Base-by-base conservation (phyloP, 2,888 invertebrate species). In the Mythimna albipuncta region DNA sequence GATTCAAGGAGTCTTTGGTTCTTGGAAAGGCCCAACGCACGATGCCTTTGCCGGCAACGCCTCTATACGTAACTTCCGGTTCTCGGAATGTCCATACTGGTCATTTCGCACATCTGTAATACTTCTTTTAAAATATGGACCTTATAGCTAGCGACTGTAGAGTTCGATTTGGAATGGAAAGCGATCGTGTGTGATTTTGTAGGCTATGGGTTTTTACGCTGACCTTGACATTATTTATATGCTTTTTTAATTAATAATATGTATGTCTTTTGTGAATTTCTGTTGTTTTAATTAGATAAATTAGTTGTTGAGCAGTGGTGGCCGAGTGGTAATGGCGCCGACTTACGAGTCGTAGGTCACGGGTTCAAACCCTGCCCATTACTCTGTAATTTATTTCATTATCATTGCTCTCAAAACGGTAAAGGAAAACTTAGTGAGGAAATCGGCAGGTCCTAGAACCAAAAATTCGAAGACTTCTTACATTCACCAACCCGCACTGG, bases 201-300 rank as follows among this genome's bases (percentile, higher is more conserved):
- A 61, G 64, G 77, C 54, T 75, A 73, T 81, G 77, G 81, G 84
- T 83, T 89, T 81, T 84, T 77, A 81, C 77, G 35, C 32, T 71
- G 85, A 59, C 90, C 89, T 90, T 90, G 90, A 87, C 87, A 85
- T 87, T 80, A 84, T 78, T 81, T 58, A 47, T 44, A 47, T 47
- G 47, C 6, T 47, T 47, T 50, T 75, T 66, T 64, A 59, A 66
- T 74, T 64, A 44, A 32, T 64, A 44, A 32, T 52, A 50, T 35
- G 65, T 63, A 70, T 54, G 75, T 65, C 59, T 65, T 73, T 47
- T 62, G 11, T 64, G 52, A 61, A 59, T 64, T 72, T 64, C 50
- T 81, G 80, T 64, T 77, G 61, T 55, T 72, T 77, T 66, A 77
- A 76, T 76, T 69, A 66, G 21, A 47, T 73, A 47, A 61, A 65